Percentiles rank a stretch among this genome's conserved stretches.
Conservation (phyloP, 1,140 invertebrate species). For the Spodoptera frugiperda region DNA sequence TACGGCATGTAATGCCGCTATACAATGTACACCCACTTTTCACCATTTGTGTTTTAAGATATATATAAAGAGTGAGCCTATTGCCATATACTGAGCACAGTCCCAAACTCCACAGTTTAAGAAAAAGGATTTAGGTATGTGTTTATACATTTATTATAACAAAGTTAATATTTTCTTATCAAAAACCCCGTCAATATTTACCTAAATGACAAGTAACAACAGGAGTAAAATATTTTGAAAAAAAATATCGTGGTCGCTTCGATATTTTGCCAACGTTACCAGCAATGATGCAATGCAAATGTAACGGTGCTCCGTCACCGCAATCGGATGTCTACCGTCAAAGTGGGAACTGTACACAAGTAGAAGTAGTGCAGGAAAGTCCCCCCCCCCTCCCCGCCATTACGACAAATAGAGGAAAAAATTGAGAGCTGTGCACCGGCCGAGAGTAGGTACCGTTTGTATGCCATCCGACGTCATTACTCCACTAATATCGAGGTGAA, state of each 20-base stretch:
- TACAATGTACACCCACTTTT: no score
- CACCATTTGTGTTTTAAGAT: no score
- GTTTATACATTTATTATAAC: no score
- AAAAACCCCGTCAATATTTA: no score
- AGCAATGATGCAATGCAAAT: constrained; percentile 62
- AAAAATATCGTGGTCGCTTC: neutral
- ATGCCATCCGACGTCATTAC: constrained; percentile 39
- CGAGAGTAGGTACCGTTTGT: constrained; percentile 34
- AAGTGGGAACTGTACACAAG: constrained; percentile 42
- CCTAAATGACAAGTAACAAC: no score
- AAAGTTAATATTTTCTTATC: no score
- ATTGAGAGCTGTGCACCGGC: constrained; percentile 30
- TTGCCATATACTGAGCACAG: no score
- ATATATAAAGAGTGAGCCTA: no score
- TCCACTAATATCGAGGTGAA: constrained; percentile 56
- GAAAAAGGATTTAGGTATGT: no score
- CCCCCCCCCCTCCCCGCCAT: constrained; percentile 22
- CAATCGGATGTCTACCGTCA: constrained; percentile 48
- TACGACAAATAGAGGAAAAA: constrained; percentile 46
- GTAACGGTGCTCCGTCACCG: constrained; percentile 62
- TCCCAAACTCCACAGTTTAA: no score
- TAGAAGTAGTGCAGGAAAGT: constrained; percentile 30
- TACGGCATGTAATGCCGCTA: no score
- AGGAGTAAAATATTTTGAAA: neutral
- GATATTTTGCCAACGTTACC: constrained; percentile 56